phyloP scores from a whole-genome alignment of 2,113 vertebrate species.

The Rhinoderma darwinii region DNA sequence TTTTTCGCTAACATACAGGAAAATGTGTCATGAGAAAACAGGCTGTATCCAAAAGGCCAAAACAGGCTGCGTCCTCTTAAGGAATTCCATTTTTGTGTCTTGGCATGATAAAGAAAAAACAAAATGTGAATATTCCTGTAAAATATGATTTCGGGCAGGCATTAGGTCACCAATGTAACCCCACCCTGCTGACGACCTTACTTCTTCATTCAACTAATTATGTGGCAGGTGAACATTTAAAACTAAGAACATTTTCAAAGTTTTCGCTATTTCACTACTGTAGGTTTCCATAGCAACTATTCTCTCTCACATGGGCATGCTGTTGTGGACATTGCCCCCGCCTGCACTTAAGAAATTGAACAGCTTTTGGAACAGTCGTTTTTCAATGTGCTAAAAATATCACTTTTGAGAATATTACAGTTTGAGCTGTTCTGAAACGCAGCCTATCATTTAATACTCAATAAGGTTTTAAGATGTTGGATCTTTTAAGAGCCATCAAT shows the following conservation, averaged over 20 bases:
- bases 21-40: too few relatives aligned
- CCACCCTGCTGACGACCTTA: slow-evolving; percentile 38
- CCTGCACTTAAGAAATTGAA: slow-evolving; percentile 29
- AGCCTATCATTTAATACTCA: slow-evolving; percentile 39
- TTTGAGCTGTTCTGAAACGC: not conserved
- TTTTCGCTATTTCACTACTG: slow-evolving; percentile 31
- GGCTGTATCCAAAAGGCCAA: too few relatives aligned
- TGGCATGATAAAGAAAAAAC: not conserved
- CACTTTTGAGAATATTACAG: slow-evolving; percentile 26
- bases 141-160: not conserved
- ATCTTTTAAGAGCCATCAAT: slow-evolving; percentile 26
- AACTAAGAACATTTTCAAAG: slow-evolving; percentile 35
- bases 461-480: not conserved
- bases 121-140: not conserved
- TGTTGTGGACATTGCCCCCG: slow-evolving; percentile 33
- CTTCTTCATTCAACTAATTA: slow-evolving; percentile 42
- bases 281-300: slow-evolving; percentile 48
- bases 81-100: not conserved
- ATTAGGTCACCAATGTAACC: not conserved
- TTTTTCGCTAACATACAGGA: too few relatives aligned
- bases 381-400: slow-evolving; percentile 48
- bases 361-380: slow-evolving; percentile 19
- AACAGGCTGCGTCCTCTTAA: too few relatives aligned
- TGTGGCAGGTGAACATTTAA: slow-evolving; percentile 9
- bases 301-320: not conserved